Percentiles rank a stretch among this genome's conserved stretches.
These are phyloP conservation scores for Oncopodura yosiiana DNA, from an alignment of 1,140 invertebrate genomes.

Conservation along the genomic window DNA sequence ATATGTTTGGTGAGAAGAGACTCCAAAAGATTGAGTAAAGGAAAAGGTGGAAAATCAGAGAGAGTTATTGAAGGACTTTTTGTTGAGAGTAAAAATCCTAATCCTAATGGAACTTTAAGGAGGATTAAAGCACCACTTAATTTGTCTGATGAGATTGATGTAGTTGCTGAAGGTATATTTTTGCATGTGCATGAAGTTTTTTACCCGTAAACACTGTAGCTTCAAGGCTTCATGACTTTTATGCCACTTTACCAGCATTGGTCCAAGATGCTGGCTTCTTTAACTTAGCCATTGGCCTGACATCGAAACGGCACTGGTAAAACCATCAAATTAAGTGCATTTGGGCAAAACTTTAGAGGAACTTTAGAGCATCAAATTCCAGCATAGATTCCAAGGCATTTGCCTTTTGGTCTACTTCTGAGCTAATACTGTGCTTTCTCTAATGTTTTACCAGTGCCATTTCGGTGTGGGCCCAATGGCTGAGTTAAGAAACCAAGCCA, in stretches of 20 bases:
- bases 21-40: slow-evolving; percentile 32
- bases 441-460: too few relatives aligned
- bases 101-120: slow-evolving; percentile 28
- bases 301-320: too few relatives aligned
- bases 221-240: not conserved
- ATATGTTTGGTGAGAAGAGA: slow-evolving; percentile 28
- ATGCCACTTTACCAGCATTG: not conserved
- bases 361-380: too few relatives aligned
- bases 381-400: too few relatives aligned
- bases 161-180: not conserved
- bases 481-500: too few relatives aligned
- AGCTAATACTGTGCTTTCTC: too few relatives aligned
- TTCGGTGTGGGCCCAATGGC: too few relatives aligned
- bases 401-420: too few relatives aligned
- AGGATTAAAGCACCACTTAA: slow-evolving; percentile 28
- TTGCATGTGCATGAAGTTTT: slow-evolving; percentile 4
- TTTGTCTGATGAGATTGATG: slow-evolving; percentile 21
- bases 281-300: too few relatives aligned
- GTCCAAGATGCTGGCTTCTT: not conserved
- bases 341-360: too few relatives aligned
- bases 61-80: slow-evolving; percentile 34
- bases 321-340: too few relatives aligned
- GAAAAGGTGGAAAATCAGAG: slow-evolving; percentile 15
- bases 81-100: slow-evolving; percentile 33
- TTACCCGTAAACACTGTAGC: slow-evolving; percentile 14